phyloP scores from a whole-genome alignment of 2,888 invertebrate genomes.

The Hirtodrosophila cameraria region DNA sequence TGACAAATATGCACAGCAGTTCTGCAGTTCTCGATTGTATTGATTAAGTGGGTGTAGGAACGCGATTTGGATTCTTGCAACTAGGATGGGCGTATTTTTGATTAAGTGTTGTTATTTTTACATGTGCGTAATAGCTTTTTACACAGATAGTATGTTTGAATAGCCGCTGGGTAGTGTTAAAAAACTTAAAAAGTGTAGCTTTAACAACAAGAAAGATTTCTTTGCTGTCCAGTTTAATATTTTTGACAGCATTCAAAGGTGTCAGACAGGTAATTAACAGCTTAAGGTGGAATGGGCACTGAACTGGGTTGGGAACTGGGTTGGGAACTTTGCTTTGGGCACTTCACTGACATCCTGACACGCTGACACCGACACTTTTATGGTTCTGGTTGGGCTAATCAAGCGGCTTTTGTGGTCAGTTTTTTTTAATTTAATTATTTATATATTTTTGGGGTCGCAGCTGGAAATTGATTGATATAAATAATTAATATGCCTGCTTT shows the following conservation, averaged over 20 bases:
- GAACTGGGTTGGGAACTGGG: not conserved
- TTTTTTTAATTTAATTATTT: not conserved
- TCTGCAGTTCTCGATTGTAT: conserved; percentile 3
- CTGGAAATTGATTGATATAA: conserved; percentile 67
- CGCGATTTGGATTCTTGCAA: too few relatives aligned
- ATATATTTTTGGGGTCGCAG: conserved; percentile 9
- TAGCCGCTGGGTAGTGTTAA: conserved; percentile 6
- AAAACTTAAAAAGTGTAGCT: too few relatives aligned
- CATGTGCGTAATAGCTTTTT: conserved; percentile 26
- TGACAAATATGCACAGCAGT: conserved; percentile 60
- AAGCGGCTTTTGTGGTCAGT: conserved; percentile 49
- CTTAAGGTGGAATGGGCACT: conserved; percentile 8
- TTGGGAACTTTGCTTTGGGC: conserved; percentile 13
- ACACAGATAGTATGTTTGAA: conserved; percentile 6
- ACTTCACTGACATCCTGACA: conserved; percentile 62
- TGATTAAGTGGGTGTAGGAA: conserved; percentile 53
- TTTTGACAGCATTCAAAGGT: conserved; percentile 31
- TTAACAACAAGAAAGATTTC: conserved; percentile 8
- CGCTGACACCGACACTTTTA: conserved; percentile 31
- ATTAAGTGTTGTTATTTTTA: conserved; percentile 29
- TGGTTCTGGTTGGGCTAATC: conserved; percentile 48
- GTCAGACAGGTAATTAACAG: conserved; percentile 66
- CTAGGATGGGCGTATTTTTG: conserved; percentile 26
- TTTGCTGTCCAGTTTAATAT: conserved; percentile 14
- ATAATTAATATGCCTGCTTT: conserved; percentile 66